Base-by-base conservation (phyloP, 2,888 invertebrate species). In the Eupithecia insigniata region DNA sequence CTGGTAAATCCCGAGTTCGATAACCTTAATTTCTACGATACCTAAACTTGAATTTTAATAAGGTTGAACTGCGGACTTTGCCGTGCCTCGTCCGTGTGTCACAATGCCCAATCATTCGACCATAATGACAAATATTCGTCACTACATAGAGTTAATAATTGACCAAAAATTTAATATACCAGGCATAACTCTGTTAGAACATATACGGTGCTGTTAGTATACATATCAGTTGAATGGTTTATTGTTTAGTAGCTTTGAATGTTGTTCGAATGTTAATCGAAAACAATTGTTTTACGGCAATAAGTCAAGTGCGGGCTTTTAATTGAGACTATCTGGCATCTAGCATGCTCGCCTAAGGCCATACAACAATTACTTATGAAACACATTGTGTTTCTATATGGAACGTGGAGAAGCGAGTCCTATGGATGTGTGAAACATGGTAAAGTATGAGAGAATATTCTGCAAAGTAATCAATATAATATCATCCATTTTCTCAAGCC, bases 241-340 rank as follows among this genome's bases (percentile, higher is more conserved):
- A 89, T 89, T 86, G 89, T 88, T 88, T 90, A 87, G 90, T 88
- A 90, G 89, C 89, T 85, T 88, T 88, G 89, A n/a, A n/a, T n/a
- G n/a, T n/a, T n/a, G n/a, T n/a, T 86, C 84, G 89, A 88, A 88
- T 88, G 88, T 90, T 92, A 92, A 92, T 92, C 88, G 90, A 92
- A 91, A 89, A 89, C 92, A 91, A 93, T 93, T 93, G 93, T 92
- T 93, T 89, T 85, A 84, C 81, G 68, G 86, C 89, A 83, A 88
- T 93, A 93, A 92, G 83, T 92, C 91, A 90, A 89, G 81, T 82
- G 84, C 83, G 80, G 83, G 82, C 83, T 86, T 89, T 92, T 92
- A 92, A 92, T 93, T 92, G 90, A 91, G 90, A 85, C 86, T 90
- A 86, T 87, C 84, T 86, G 84, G 87, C 83, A 83, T 87, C 83